Base-by-base conservation (phyloP, 37 sponge, comb jelly and placozoan species). In the Agelas oroides region DNA sequence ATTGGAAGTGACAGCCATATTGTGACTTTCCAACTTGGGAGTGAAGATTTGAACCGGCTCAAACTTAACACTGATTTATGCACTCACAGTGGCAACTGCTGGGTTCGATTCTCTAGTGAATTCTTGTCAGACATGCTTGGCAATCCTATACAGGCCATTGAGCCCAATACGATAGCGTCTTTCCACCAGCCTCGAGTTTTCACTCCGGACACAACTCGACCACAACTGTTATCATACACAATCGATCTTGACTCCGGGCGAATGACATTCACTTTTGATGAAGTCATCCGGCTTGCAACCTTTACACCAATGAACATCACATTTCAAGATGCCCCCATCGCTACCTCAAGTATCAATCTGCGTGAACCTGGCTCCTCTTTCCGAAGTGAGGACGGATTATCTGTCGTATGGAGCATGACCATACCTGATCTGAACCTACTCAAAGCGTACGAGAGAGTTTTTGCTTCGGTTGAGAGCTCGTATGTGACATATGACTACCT, bases 241-340 rank as follows among this genome's bases (percentile, higher is more conserved):
- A 63, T 96, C 40, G 94, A 96, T 60, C 72, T 96, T 61, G 80
- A 96, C 52, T 32, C 61, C 1, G 94, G 93, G 1, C 2, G 6
- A 3, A 86, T 96, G 87, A 85, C 86, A 13, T 81, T 96, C 58
- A 91, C 94, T 20, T 96, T 94, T 70, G 71, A 94, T 66, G 97
- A 96, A 65, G 84, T 91, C 25, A 75, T 96, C 3, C 66, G 37
- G n/a, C 71, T 77, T 56, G 59, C 41, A 24, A 77, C 87, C 18
- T 95, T 88, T 64, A 64, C 81, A 78, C 89, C 92, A 3, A 87
- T 77, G 59, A 74, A 78, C 56, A n/a, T 92, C 36, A 78, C 75
- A 18, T 92, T 95, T 53, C 95, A 95, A 34, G 76, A 92, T 73
- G 73, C 70, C 16, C 18, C 53, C 1, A 40, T 58, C 14, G 33